phyloP scores from a whole-genome alignment of 2,888 invertebrate species.

The Girardia tigrina region DNA sequence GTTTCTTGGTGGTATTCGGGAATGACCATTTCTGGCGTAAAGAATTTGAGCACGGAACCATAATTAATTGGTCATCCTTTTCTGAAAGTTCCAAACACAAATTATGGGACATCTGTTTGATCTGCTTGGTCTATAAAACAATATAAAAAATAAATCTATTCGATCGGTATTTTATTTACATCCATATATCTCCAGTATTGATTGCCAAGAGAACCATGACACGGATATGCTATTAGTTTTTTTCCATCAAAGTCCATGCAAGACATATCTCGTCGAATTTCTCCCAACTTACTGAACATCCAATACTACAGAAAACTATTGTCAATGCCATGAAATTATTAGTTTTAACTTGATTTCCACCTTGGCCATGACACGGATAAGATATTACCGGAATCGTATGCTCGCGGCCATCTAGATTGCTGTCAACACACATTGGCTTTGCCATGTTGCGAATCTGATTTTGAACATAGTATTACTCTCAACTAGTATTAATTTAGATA shows the following conservation, averaged over 20 bases:
- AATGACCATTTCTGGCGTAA: background rate
- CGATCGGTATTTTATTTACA: background rate
- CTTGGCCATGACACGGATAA: background rate
- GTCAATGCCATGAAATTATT: background rate
- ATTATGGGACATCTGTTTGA: background rate
- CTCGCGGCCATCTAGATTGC: background rate
- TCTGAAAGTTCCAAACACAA: background rate
- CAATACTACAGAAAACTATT: background rate
- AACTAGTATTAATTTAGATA: too few species aligned
- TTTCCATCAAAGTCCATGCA: background rate
- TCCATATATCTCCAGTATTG: constrained; percentile 7
- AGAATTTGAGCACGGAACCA: constrained; percentile 15
- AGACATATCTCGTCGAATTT: background rate
- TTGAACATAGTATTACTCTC: too few species aligned
- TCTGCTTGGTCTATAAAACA: background rate
- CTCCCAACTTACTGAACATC: background rate
- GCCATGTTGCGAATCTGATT: background rate
- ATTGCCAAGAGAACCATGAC: background rate
- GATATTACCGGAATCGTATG: background rate
- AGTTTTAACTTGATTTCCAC: background rate
- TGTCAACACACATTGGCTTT: background rate
- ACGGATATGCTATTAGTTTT: background rate
- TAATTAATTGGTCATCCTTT: background rate
- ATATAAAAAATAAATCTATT: background rate
- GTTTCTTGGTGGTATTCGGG: background rate